phyloP scores from a whole-genome alignment of 2,797 vertebrate genomes.

The Sebastes alutus region DNA sequence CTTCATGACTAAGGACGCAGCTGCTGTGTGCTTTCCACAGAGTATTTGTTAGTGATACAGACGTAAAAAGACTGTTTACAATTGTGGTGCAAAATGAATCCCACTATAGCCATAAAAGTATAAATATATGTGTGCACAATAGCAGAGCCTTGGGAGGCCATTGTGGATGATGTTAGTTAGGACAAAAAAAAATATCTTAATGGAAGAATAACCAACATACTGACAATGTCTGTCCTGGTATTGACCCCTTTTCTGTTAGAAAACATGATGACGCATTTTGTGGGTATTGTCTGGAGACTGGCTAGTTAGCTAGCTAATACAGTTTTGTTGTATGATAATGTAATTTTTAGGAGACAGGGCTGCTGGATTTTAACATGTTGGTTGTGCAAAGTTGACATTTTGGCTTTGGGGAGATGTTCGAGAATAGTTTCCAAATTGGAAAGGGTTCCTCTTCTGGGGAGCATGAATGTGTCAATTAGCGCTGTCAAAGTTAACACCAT shows the following conservation, averaged over 20 bases:
- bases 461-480: too few relatives aligned
- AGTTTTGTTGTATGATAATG: too few relatives aligned
- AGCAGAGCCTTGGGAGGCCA: not conserved
- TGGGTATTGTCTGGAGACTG: too few relatives aligned
- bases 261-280: too few relatives aligned
- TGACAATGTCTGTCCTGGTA: too few relatives aligned
- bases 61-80: not conserved
- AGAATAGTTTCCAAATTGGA: not conserved
- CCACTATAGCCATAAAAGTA: not conserved
- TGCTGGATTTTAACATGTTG: not conserved
- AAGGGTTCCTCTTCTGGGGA: not conserved
- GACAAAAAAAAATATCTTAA: fast-evolving
- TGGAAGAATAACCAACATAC: too few relatives aligned
- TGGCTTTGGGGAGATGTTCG: too few relatives aligned
- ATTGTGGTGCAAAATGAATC: not conserved
- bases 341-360: too few relatives aligned
- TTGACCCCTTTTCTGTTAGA: too few relatives aligned
- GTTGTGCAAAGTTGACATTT: not conserved
- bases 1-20: not conserved
- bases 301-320: too few relatives aligned
- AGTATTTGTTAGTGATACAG: not conserved
- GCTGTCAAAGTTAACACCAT: too few relatives aligned
- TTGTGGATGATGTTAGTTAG: not conserved
- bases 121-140: not conserved
- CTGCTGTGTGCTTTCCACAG: not conserved